A percentile compares a stretch with the other conserved stretches of the same genome.
Evolutionary conservation across 2,113 vertebrate genomes (phyloP).

Genomic region (Petrocephalus microphthalmus): DNA sequence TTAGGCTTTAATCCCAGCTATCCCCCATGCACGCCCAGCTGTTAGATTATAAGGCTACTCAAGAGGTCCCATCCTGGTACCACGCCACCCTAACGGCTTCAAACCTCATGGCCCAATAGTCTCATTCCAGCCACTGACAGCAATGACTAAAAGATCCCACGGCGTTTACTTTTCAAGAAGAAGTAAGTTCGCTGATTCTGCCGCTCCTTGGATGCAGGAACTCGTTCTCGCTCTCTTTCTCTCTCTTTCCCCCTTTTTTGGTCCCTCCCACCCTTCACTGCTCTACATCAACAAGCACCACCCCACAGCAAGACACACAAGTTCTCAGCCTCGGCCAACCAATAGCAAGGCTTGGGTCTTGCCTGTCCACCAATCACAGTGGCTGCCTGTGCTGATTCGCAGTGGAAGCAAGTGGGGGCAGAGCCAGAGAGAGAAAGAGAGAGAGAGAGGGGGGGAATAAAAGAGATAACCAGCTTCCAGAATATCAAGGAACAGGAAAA

Average conservation of each 20-base stretch:
- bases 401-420: conserved; percentile 31
- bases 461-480: not conserved
- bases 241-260: conserved; percentile 22
- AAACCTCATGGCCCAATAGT: conserved; percentile 19
- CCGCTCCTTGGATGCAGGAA: conserved; percentile 32
- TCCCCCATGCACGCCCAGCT: conserved; percentile 26
- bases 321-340: conserved; percentile 30
- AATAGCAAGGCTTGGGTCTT: conserved; percentile 26
- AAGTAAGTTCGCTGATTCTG: conserved; percentile 17
- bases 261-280: conserved; percentile 29
- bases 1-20: conserved; percentile 29
- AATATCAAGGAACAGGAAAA: not conserved
- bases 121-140: conserved; percentile 17
- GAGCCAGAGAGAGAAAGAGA: not conserved
- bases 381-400: not conserved
- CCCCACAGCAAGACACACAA: conserved; percentile 25
- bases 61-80: conserved; percentile 36
- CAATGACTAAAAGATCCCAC: conserved; percentile 2
- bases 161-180: conserved; percentile 34
- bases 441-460: not conserved
- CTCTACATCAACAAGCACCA: conserved; percentile 32
- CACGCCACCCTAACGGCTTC: conserved; percentile 29
- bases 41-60: conserved; percentile 32
- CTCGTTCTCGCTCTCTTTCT: conserved; percentile 37
- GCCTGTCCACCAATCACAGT: conserved; percentile 34